phyloP scores from a whole-genome alignment of 2,797 vertebrate species.

The Gambelia wislizenii region DNA sequence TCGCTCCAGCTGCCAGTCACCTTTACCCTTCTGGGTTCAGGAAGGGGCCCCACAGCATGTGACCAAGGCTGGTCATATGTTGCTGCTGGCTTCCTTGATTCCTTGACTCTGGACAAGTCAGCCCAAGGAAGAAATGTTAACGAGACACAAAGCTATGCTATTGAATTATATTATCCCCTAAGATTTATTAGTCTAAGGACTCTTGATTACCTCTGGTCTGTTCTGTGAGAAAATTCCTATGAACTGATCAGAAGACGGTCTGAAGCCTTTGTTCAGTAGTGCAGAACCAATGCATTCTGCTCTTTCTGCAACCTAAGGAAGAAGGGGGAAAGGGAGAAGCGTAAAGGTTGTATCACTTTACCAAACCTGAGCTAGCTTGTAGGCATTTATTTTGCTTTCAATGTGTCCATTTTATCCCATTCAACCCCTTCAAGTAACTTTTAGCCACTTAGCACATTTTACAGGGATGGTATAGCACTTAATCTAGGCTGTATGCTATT shows the following conservation, averaged over 20 bases:
- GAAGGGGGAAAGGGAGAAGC: fast-evolving
- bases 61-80: too few species aligned
- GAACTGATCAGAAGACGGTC: constrained; percentile 81
- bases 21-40: too few species aligned
- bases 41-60: too few species aligned
- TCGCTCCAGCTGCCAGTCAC: too few species aligned
- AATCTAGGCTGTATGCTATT: not conserved
- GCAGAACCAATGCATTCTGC: constrained; percentile 89
- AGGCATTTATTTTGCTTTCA: not conserved
- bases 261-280: constrained; percentile 90
- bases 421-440: not conserved
- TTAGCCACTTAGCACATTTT: not conserved
- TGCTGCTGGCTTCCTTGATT: too few species aligned
- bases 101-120: not conserved
- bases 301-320: constrained; percentile 83
- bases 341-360: not conserved
- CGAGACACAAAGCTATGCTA: not conserved
- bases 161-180: not conserved
- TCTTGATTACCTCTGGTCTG: constrained; percentile 90
- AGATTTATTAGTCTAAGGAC: not conserved
- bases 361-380: not conserved
- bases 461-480: not conserved
- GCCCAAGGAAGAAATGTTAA: not conserved
- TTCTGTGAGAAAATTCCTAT: constrained; percentile 96
- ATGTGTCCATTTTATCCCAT: not conserved